Conservation (phyloP, 2,113 vertebrate species). For the Xenopus laevis region DNA sequence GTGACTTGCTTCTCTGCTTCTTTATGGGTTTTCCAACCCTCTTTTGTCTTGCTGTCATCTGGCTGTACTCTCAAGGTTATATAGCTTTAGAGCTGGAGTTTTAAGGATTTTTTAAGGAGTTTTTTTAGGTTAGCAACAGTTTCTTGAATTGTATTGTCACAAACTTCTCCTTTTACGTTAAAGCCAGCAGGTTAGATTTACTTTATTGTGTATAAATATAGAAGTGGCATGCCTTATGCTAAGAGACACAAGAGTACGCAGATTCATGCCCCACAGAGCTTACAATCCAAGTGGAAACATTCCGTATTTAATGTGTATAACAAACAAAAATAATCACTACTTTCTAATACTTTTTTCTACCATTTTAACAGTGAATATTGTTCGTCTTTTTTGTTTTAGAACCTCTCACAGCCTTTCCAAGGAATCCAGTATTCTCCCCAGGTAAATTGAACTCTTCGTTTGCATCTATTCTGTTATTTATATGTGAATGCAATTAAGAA, state of each 20-base stretch:
- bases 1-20: not conserved
- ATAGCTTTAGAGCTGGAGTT: not conserved
- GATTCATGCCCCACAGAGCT: no score
- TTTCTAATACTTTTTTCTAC: no score
- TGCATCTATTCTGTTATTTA: not conserved
- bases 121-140: not conserved
- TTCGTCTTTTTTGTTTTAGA: conserved; percentile 70
- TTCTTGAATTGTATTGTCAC: not conserved
- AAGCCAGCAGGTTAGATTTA: no score
- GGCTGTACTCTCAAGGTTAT: not conserved
- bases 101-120: not conserved
- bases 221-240: no score
- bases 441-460: conserved; percentile 57
- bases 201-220: no score
- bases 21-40: not conserved
- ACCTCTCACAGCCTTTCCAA: conserved; percentile 85
- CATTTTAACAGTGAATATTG: conserved; percentile 40
- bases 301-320: no score
- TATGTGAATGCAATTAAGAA: not conserved
- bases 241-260: no score
- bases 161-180: no score
- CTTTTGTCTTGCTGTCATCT: not conserved
- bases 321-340: no score
- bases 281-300: no score
- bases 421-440: conserved; percentile 75